Evolutionary conservation across 1,140 invertebrate species (phyloP).

Genomic region (Elymnias hypermnestra): DNA sequence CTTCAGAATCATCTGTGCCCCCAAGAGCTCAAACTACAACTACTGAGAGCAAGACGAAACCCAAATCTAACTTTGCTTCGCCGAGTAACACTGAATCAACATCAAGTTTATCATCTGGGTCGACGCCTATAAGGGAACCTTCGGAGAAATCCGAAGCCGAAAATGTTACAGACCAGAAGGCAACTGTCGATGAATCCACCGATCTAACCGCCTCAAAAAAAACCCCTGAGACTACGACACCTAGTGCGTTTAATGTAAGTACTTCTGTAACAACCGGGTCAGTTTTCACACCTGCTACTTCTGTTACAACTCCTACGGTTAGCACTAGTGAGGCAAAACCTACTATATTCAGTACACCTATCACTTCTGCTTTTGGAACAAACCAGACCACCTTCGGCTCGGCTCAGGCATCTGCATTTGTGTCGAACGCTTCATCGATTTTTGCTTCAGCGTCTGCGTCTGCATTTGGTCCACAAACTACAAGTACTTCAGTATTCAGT

Average conservation of each 20-base stretch:
- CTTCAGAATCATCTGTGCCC: background rate
- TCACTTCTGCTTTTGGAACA: background rate
- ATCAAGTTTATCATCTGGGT: background rate
- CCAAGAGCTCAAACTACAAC: constrained; percentile 7
- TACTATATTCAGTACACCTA: constrained; percentile 16
- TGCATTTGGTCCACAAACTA: constrained; percentile 19
- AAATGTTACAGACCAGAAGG: background rate
- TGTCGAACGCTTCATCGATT: constrained; percentile 24
- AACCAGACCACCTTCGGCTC: background rate
- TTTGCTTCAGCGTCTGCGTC: constrained; percentile 19
- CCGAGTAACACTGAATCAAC: background rate
- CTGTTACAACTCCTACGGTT: background rate
- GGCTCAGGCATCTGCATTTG: constrained; percentile 23
- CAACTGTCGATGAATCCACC: background rate
- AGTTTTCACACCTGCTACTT: background rate
- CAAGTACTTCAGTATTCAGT: constrained; percentile 19
- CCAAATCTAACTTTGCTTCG: constrained; percentile 6
- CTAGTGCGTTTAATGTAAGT: no score
- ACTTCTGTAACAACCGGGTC: background rate
- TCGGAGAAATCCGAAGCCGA: background rate
- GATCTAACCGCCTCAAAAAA: background rate
- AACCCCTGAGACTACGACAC: no score
- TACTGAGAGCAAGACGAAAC: background rate
- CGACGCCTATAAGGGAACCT: background rate
- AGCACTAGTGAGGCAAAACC: background rate